Conservation (phyloP, 2,888 invertebrate genomes). For the Myopa tessellatipennis region DNA sequence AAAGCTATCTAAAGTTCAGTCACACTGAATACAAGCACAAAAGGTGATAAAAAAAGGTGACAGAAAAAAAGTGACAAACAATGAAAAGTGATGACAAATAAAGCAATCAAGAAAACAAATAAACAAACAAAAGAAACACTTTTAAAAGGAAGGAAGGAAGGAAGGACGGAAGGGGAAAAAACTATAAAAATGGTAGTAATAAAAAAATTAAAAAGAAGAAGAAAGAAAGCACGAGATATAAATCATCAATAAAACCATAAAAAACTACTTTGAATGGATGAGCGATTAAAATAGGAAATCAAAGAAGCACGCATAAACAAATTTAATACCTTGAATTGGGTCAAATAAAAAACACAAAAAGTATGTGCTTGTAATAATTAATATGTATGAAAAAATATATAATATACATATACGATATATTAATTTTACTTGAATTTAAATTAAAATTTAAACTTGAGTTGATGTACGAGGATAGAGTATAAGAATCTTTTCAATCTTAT, state of each 20-base stretch:
- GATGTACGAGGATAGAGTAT: neutral
- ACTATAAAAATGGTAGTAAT: too few species aligned
- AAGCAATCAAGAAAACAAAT: neutral
- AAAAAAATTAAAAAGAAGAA: too few species aligned
- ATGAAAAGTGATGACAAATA: neutral
- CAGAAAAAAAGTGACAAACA: neutral
- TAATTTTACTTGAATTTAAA: neutral
- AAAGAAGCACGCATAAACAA: neutral
- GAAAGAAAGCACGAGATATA: too few species aligned
- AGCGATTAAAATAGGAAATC: conserved; percentile 2
- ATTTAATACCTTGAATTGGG: conserved; percentile 13
- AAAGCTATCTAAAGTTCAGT: neutral
- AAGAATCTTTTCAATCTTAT: neutral
- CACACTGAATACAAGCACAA: neutral
- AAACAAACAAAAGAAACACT: neutral
- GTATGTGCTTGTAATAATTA: neutral
- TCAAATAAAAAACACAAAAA: neutral
- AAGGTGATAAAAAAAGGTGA: neutral
- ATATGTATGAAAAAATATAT: neutral
- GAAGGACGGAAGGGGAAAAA: too few species aligned
- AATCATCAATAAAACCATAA: too few species aligned
- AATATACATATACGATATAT: neutral
- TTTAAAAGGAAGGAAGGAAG: neutral
- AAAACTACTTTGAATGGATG: neutral
- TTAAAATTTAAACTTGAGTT: neutral